Evolutionary conservation across 2,797 vertebrate genomes (phyloP), one percentile per base, ranked within the genome.

Genomic region (Austrolebias charrua): DNA sequence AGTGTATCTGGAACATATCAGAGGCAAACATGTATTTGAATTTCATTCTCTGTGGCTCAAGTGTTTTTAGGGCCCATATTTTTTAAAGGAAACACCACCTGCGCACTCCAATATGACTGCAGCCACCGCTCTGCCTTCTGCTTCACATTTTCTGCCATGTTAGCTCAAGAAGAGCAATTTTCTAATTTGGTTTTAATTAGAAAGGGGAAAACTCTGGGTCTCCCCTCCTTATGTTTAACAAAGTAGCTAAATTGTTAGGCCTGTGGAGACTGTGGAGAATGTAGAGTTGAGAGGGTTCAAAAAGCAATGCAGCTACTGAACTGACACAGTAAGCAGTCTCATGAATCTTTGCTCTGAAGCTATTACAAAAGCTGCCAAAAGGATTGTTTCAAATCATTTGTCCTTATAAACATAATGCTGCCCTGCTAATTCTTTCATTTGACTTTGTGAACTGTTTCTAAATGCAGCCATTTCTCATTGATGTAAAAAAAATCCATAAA

Each of bases 131-230:
- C 55, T 52, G 57, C 62, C 47, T 63, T 57, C 20, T 9, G 18
- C 58, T 62, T 70, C 44, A 20, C 75, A 46, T 62, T 60, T 62
- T 60, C 59, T 68, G 52, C 61, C 62, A 47, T 66, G 64, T 71
- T 66, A 83, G 82, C 60, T 61, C 69, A 24, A 24, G 24, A 79
- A 69, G 81, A 90, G 60, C 69, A 75, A 75, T 83, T 88, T 86
- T 85, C 79, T 77, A 84, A 90, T 85, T 78, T 89, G 75, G 80
- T 67, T 85, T 88, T 89, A 87, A 91, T 91, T 90, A 85, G 86
- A 75, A 63, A 69, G 24, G 38, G 66, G 81, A 79, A 86, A 80
- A 78, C 74, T 71, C 62, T 48, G 75, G 47, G n/a, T 78, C 73
- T 72, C 67, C 67, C 56, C 61, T 70, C 62, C 60, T 79, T 79